Evolutionary conservation across 2,888 invertebrate species (phyloP), one percentile per base, ranked within the genome.

Genomic region (Plagodis pulveraria): DNA sequence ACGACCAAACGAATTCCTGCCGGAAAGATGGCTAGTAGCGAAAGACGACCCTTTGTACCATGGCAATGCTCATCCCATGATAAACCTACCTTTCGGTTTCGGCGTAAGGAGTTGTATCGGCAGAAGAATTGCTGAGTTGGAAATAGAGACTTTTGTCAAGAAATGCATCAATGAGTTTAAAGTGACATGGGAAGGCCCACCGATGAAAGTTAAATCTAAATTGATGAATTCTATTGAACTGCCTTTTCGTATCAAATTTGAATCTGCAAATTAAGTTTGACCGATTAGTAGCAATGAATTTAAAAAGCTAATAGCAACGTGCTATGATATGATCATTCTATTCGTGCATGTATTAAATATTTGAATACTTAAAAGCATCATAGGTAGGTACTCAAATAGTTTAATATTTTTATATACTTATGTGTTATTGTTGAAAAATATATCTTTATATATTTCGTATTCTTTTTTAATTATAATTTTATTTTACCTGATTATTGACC

Each of bases 91-190:
- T 0, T 96, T 96, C 75, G 96, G 96, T 0, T 94, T 94, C 72
- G 96, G 96, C 0, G 91, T 95, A 0, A 93, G 96, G 50, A 93
- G 93, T 64, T 96, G 96, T 72, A 93, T 95, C 58, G 96, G 96
- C 6, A 91, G 95, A 74, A 87, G 96, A 71, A 93, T 97, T 65
- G 96, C 96, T 0, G 95, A 96, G 71, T 83, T 96, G 65, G 96
- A 96, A 81, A 91, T 96, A 58, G 94, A 94, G 80, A 87, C 87
- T 0, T 76, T 94, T 0, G 53, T 93, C 10, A 83, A 91, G 42
- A 93, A 72, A 56, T 64, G 91, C 10, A 56, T 92, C 41, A 70
- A 76, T 5, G 71, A 83, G 51, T 70, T 83, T 5, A 77, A 80
- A 67, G 73, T 91, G 0, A 75, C 73, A 0, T 92, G 91, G 92